Evolutionary conservation across 2,888 invertebrate genomes (phyloP).

Genomic region (Cephus nigrinus): DNA sequence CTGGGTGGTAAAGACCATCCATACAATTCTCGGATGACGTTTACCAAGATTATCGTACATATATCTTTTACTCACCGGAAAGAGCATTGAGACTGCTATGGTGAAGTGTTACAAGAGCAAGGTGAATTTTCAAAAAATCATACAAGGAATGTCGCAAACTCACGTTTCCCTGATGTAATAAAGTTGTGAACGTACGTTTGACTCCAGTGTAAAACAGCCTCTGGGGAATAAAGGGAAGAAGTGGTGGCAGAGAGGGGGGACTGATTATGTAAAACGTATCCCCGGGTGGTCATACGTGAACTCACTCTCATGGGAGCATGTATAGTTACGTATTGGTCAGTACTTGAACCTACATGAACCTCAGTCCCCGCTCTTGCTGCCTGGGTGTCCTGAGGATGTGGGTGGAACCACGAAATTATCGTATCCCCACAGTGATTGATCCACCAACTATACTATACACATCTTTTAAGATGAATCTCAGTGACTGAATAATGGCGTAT

Average conservation of each 20-base stretch:
- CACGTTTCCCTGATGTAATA: not conserved
- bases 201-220: not conserved
- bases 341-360: not conserved
- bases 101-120: not conserved
- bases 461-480: not conserved
- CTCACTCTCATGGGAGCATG: constrained; percentile 19
- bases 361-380: constrained; percentile 11
- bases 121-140: not conserved
- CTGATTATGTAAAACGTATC: constrained; percentile 51
- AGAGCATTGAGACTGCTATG: not conserved
- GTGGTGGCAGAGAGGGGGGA: constrained; percentile 7
- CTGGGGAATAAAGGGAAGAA: not conserved
- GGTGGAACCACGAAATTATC: constrained; percentile 24
- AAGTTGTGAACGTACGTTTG: not conserved
- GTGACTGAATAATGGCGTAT: not conserved
- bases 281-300: constrained; percentile 43
- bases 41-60: not conserved
- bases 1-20: constrained; percentile 34
- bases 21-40: constrained; percentile 20
- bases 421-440: not conserved
- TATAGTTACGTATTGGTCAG: not conserved
- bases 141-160: not conserved
- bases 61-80: not conserved
- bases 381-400: constrained; percentile 31
- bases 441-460: not conserved